Percentiles rank a stretch among this genome's conserved stretches.
These are phyloP conservation scores for Panorpa germanica DNA, from an alignment of 2,888 invertebrate genomes.

Conservation along the genomic window DNA sequence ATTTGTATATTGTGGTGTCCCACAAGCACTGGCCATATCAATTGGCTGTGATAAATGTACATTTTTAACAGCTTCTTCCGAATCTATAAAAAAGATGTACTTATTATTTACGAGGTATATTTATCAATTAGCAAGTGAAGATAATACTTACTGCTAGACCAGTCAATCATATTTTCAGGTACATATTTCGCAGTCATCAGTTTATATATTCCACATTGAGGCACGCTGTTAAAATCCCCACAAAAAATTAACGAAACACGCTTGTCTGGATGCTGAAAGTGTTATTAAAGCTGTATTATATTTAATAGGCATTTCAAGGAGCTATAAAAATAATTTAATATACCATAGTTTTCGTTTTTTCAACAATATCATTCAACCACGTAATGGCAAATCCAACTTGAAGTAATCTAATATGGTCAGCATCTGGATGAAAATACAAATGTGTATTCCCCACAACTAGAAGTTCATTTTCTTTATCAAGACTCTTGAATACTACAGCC, in stretches of 20 bases:
- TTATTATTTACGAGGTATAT: conserved; percentile 5
- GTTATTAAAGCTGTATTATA: conserved; percentile 5
- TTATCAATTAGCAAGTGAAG: conserved; percentile 7
- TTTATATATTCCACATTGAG: conserved; percentile 63
- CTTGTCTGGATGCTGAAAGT: conserved; percentile 22
- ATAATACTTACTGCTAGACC: conserved; percentile 51
- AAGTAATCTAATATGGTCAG: conserved; percentile 72
- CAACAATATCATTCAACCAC: conserved; percentile 40
- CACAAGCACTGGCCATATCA: conserved; percentile 58
- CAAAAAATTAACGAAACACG: conserved; percentile 54
- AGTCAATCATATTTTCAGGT: conserved; percentile 45
- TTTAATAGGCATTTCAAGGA: too few relatives aligned
- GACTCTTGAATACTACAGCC: conserved; percentile 33
- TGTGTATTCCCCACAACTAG: conserved; percentile 73
- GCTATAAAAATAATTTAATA: conserved; percentile 7
- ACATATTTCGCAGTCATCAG: conserved; percentile 53
- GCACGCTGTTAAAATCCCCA: conserved; percentile 87
- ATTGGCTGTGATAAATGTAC: conserved; percentile 44
- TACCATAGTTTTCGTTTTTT: conserved; percentile 16
- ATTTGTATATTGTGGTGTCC: conserved; percentile 68
- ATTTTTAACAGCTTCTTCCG: conserved; percentile 39
- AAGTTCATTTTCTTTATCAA: conserved; percentile 33
- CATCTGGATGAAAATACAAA: conserved; percentile 82
- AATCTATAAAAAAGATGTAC: conserved; percentile 28
- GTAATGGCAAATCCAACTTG: conserved; percentile 60